These are phyloP conservation scores for Callaeas wilsoni DNA, from an alignment of 2,113 vertebrate species.

Conservation along the genomic window DNA sequence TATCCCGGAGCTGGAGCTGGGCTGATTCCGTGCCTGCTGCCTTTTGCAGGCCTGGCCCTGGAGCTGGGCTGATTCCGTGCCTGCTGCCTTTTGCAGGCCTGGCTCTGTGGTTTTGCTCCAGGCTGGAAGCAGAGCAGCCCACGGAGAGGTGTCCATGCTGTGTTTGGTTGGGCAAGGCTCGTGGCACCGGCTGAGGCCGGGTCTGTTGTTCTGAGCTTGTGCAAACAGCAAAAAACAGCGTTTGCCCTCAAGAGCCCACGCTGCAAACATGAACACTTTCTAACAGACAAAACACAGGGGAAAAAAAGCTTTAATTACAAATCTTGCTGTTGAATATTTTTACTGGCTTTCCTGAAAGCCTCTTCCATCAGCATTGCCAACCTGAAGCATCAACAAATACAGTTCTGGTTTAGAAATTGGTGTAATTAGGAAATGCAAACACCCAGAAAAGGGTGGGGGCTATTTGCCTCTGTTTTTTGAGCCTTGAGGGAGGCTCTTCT, in stretches of 20 bases:
- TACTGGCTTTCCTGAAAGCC: background rate
- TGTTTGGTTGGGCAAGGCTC: background rate
- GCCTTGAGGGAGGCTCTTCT: background rate
- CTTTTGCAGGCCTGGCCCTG: too few species aligned
- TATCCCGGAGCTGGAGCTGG: too few species aligned
- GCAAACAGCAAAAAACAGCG: background rate
- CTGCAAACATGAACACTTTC: background rate
- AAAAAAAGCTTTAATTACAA: background rate
- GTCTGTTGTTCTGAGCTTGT: background rate
- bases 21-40: too few species aligned
- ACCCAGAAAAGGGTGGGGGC: background rate
- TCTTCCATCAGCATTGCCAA: background rate
- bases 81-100: background rate
- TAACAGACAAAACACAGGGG: background rate
- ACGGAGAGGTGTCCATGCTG: background rate
- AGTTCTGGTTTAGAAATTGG: background rate
- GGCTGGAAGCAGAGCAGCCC: background rate
- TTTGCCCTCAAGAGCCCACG: background rate
- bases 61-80: fast-evolving
- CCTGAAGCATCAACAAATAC: background rate
- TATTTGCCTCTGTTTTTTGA: background rate
- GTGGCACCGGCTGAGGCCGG: fast-evolving
- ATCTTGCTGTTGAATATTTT: background rate
- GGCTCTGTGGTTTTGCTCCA: background rate
- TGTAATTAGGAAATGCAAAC: background rate